phyloP scores from a whole-genome alignment of 1,140 invertebrate species.

The Episyrphus balteatus region DNA sequence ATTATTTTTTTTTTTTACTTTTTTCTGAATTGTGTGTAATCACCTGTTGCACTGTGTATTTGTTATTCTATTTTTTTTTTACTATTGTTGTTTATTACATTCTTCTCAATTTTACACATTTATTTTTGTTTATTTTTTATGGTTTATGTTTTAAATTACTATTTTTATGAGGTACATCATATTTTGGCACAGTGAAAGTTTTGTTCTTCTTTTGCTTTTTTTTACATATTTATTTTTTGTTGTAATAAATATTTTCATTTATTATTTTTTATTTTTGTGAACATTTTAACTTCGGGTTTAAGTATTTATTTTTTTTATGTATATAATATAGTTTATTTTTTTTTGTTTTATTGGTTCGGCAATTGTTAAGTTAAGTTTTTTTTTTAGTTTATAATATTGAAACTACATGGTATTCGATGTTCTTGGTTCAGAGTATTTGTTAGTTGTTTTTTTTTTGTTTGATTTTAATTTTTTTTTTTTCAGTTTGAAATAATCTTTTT shows the following conservation, averaged over 20 bases:
- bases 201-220: slow-evolving; percentile 5
- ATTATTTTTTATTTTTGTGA: neutral
- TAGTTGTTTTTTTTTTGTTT: slow-evolving; percentile 3
- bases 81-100: slow-evolving; percentile 1
- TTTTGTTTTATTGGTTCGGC: slow-evolving; percentile 21
- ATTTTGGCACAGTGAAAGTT: slow-evolving; percentile 38
- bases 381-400: slow-evolving; percentile 12
- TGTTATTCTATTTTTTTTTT: neutral
- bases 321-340: neutral
- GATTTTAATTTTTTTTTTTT: neutral
- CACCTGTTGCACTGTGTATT: too few species aligned
- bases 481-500: neutral
- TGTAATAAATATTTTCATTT: too few species aligned
- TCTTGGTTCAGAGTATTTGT: slow-evolving; percentile 25
- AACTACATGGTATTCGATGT: slow-evolving; percentile 35
- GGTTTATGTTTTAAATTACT: slow-evolving; percentile 25
- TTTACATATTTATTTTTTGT: neutral
- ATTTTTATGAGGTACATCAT: slow-evolving; percentile 33
- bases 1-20: slow-evolving; percentile 2
- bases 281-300: slow-evolving; percentile 2
- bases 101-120: slow-evolving; percentile 9
- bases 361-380: slow-evolving; percentile 11
- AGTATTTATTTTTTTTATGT: slow-evolving; percentile 4
- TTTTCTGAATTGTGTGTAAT: too few species aligned
- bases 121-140: slow-evolving; percentile 2